Evolutionary conservation across 2,888 invertebrate species (phyloP).

Genomic region (Gisinianus flammeolus): DNA sequence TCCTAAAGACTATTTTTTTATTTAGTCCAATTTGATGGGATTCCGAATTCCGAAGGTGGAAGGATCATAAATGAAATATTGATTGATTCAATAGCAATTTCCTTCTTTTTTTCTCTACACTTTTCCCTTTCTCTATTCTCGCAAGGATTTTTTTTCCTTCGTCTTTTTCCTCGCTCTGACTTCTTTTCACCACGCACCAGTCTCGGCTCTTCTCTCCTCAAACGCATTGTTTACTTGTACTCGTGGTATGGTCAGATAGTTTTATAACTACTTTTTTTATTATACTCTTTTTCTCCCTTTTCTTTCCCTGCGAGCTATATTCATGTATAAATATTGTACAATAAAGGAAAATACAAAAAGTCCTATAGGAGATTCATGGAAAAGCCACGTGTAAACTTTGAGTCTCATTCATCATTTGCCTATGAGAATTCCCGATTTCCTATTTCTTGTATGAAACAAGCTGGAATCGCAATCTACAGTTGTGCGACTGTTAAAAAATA

Average conservation of each 20-base stretch:
- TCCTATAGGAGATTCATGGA: too few relatives aligned
- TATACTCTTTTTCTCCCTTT: not conserved
- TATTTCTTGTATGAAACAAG: not conserved
- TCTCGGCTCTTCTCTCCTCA: not conserved
- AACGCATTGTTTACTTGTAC: too few relatives aligned
- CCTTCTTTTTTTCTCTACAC: constrained; percentile 1
- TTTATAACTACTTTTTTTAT: not conserved
- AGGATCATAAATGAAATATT: constrained; percentile 28
- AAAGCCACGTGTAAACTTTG: constrained; percentile 15
- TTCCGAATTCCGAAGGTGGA: not conserved
- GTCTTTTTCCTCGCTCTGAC: not conserved
- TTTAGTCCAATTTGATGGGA: not conserved
- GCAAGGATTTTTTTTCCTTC: not conserved
- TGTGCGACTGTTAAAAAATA: not conserved
- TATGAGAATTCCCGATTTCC: not conserved
- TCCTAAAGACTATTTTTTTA: not conserved
- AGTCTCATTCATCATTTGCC: constrained; percentile 1
- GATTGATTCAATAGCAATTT: constrained; percentile 24
- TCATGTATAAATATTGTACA: too few relatives aligned
- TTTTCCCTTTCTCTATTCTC: not conserved
- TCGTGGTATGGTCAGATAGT: too few relatives aligned
- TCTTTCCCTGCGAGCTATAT: too few relatives aligned
- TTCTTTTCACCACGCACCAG: not conserved
- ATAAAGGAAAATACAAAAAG: too few relatives aligned
- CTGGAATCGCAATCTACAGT: not conserved